Percentiles rank a stretch among this genome's conserved stretches.
These are phyloP conservation scores for Spatulosminthurus flaviceps DNA, from an alignment of 2,888 invertebrate genomes.

Conservation along the genomic window DNA sequence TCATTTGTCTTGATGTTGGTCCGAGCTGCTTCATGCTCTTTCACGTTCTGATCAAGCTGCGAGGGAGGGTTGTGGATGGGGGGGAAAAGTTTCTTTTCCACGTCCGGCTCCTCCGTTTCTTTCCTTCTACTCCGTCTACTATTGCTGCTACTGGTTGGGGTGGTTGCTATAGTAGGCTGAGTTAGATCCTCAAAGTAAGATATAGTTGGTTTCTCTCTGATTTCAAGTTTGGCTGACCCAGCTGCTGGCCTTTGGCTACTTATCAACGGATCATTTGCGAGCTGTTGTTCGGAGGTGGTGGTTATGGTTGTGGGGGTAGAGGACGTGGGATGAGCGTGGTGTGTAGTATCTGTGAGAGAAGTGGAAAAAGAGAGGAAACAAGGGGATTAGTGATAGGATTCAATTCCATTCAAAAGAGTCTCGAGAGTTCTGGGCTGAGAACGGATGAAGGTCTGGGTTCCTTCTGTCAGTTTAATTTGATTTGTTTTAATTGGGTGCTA, in stretches of 20 bases:
- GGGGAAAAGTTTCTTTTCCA: not conserved
- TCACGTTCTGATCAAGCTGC: too few species aligned
- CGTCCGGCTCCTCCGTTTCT: too few species aligned
- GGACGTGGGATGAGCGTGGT: not conserved
- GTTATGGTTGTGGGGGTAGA: too few species aligned
- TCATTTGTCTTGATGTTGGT: slow-evolving; percentile 63
- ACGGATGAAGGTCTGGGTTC: slow-evolving; percentile 11
- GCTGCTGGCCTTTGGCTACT: not conserved
- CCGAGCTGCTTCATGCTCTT: slow-evolving; percentile 32
- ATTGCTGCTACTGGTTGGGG: slow-evolving; percentile 19
- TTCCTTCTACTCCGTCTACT: not conserved
- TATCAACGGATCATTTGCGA: not conserved
- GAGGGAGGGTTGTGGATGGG: not conserved
- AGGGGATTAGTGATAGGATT: slow-evolving; percentile 8
- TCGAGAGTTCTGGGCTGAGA: slow-evolving; percentile 22
- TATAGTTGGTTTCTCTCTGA: slow-evolving; percentile 49
- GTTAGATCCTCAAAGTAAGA: slow-evolving; percentile 58
- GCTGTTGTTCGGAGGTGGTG: too few species aligned
- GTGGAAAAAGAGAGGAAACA: not conserved
- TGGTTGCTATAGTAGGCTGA: not conserved
- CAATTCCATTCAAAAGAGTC: slow-evolving; percentile 13
- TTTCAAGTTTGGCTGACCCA: not conserved
- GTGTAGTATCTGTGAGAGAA: not conserved
- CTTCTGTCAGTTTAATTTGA: slow-evolving; percentile 41
- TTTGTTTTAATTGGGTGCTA: slow-evolving; percentile 40